Evolutionary conservation across 2,113 vertebrate genomes (phyloP).

Genomic region (Sylvietta virens): DNA sequence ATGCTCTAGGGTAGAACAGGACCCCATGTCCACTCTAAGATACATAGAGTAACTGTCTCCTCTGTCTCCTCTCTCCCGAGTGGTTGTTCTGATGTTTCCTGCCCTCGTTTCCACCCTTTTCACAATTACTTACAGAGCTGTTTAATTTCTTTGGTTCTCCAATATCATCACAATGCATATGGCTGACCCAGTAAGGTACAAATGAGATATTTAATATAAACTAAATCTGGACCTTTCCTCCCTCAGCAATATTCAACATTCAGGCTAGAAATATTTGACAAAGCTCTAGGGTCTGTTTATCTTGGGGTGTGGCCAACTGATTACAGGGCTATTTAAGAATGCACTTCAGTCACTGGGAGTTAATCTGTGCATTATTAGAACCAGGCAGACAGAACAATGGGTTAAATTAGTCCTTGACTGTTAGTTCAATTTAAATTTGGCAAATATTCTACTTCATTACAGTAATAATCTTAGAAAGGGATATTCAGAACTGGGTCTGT

Average conservation of each 20-base stretch:
- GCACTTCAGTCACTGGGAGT: neutral
- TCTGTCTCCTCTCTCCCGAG: neutral
- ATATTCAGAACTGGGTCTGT: neutral
- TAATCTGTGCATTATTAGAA: neutral
- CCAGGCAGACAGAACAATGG: neutral
- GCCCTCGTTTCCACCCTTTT: neutral
- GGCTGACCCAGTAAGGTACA: neutral
- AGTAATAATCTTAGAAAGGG: neutral
- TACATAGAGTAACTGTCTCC: rapidly evolving
- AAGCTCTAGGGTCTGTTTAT: neutral
- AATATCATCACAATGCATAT: neutral
- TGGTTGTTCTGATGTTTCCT: neutral
- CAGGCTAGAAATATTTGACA: neutral
- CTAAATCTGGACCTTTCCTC: neutral
- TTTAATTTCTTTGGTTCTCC: neutral
- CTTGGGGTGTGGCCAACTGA: neutral
- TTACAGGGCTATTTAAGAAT: neutral
- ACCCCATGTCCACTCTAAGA: neutral
- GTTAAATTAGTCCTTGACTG: neutral
- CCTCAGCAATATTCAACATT: neutral
- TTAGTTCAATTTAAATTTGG: neutral
- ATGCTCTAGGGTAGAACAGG: neutral
- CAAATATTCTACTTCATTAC: neutral
- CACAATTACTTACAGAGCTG: neutral
- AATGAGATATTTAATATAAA: neutral